Base-by-base conservation (phyloP, 2,888 invertebrate genomes). In the Watsonalla binaria region DNA sequence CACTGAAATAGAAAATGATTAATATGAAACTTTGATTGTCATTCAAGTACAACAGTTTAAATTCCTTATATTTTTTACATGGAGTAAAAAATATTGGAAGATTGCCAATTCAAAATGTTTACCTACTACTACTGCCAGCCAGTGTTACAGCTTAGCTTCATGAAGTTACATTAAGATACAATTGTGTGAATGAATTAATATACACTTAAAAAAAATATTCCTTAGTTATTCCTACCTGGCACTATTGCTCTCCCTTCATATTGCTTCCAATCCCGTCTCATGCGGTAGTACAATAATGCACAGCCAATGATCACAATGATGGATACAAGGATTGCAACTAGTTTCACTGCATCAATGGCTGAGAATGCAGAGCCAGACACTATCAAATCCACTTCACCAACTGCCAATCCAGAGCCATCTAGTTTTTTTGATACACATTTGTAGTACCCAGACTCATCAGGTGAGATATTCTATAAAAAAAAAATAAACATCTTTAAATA, bases 351-450 rank as follows among this genome's bases (percentile, higher is more conserved):
- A 73, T 91, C 91, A 53, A 82, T 72, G 24, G 90, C 71, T 42
- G 84, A 70, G 63, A 88, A 88, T 62, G 78, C 54, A 45, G 85
- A 73, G 4, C 88, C 91, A 58, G 86, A 90, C 0, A 94, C 94
- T 49, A 93, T 82, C 81, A 94, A 90, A 70, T 93, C 92, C 34
- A 94, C 92, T 56, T 92, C 86, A 46, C 92, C 91, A 34, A 93
- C 88, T 54, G 92, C 91, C 24, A 92, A 82, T 5, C 90, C 86
- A 53, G 84, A 80, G 50, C 92, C 89, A 64, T 84, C 83, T 49
- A 94, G 72, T 50, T 92, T 92, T 70, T 88, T 92, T 5, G 94
- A 94, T 54, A 94, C 77, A 68, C 94, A 94, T 70, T 92, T 92
- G 75, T 94, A 94, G 58, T 91, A 88, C 1, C 94, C 94, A 55